Evolutionary conservation across 2,797 vertebrate genomes (phyloP).

Genomic region (Rhabdophis nuchalis): DNA sequence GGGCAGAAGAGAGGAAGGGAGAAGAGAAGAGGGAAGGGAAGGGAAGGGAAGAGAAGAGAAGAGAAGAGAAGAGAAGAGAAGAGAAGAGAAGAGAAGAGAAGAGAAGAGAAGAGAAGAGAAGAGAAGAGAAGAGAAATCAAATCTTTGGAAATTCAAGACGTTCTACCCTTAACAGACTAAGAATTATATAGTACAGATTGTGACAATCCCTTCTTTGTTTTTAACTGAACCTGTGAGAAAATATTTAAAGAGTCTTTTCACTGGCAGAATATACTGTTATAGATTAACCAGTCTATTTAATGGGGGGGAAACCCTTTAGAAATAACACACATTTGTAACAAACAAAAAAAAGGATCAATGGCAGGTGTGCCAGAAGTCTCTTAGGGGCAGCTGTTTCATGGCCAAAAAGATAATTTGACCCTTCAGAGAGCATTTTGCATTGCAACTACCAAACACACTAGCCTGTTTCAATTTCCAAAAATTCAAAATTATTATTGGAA

Average conservation of each 20-base stretch:
- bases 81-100: no score
- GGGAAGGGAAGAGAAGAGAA: no score
- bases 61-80: no score
- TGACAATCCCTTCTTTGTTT: constrained; percentile 56
- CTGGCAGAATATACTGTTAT: constrained; percentile 39
- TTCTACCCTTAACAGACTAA: constrained; percentile 28
- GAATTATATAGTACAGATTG: not conserved
- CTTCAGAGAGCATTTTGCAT: not conserved
- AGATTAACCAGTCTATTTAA: constrained; percentile 56
- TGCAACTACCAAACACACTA: not conserved
- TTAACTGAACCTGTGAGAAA: not conserved
- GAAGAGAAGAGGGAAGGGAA: fast-evolving
- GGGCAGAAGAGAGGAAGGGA: not conserved
- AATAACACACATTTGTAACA: constrained; percentile 23
- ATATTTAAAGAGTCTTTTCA: constrained; percentile 45
- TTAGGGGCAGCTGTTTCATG: fast-evolving
- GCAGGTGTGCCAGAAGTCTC: not conserved
- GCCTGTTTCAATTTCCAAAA: no score
- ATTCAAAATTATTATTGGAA: not conserved
- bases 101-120: constrained; percentile 3
- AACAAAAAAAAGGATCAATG: constrained; percentile 15
- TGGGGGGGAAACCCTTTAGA: constrained; percentile 38
- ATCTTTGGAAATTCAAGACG: constrained; percentile 35
- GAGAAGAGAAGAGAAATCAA: constrained; percentile 23
- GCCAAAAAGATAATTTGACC: not conserved